Percentiles rank a stretch among this genome's conserved stretches.
Evolutionary conservation across 2,113 vertebrate genomes (phyloP).

Genomic region (Seriola dumerili): DNA sequence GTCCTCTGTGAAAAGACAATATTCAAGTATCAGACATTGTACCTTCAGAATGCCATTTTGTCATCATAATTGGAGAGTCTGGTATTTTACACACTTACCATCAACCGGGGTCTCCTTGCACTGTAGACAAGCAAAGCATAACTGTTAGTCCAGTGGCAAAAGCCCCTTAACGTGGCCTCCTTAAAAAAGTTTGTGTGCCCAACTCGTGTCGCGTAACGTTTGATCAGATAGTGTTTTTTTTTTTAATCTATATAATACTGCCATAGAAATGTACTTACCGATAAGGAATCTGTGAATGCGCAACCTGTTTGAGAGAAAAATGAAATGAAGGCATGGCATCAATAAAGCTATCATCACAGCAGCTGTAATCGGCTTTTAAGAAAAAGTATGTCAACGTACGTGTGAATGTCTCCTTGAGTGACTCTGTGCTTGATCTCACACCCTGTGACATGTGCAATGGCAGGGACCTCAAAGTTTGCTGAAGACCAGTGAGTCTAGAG

Average conservation of each 20-base stretch:
- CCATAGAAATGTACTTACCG: neutral
- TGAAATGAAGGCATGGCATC: neutral
- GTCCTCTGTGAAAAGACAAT: constrained; percentile 9
- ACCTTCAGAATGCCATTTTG: neutral
- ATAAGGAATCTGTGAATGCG: neutral
- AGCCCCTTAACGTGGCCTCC: neutral
- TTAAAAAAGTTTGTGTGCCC: too few relatives aligned
- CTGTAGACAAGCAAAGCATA: constrained; percentile 39
- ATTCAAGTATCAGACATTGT: neutral
- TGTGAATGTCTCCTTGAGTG: constrained; percentile 24
- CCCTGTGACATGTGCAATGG: neutral
- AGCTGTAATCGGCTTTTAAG: neutral
- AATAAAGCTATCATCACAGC: neutral
- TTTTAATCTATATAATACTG: too few relatives aligned
- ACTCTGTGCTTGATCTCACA: constrained; percentile 4
- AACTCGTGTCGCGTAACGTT: too few relatives aligned
- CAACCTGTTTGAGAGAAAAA: neutral
- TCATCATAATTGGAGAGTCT: neutral
- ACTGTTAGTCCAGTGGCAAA: constrained; percentile 10
- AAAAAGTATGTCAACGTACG: constrained; percentile 23
- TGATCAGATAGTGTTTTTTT: too few relatives aligned
- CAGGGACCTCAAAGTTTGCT: constrained; percentile 1
- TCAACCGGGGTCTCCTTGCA: constrained; percentile 56
- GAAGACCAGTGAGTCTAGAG: constrained; percentile 30
- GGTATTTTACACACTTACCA: constrained; percentile 52